These are phyloP conservation scores for Euglossa dilemma DNA, from an alignment of 1,140 invertebrate species.

Conservation along the genomic window DNA sequence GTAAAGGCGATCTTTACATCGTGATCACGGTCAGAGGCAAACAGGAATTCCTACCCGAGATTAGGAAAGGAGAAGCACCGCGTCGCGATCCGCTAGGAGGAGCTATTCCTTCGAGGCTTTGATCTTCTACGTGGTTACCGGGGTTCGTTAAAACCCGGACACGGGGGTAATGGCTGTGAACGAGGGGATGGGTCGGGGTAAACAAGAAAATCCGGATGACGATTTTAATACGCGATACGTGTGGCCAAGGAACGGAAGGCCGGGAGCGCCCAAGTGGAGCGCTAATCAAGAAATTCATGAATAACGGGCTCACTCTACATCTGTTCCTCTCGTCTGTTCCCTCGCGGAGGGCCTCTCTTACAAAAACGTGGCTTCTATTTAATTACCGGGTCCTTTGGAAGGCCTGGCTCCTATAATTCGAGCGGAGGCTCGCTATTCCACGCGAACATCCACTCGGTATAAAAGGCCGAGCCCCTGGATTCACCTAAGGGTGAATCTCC, in stretches of 20 bases:
- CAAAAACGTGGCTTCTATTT: conserved; percentile 72
- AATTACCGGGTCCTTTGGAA: conserved; percentile 73
- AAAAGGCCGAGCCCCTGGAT: conserved; percentile 52
- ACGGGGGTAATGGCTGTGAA: neutral
- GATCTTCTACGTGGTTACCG: conserved; percentile 39
- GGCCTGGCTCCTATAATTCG: conserved; percentile 65
- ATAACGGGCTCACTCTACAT: conserved; percentile 44
- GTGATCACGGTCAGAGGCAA: conserved; percentile 27
- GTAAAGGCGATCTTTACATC: conserved; percentile 44
- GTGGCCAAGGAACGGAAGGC: too few relatives aligned
- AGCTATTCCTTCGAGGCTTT: neutral
- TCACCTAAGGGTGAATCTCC: conserved; percentile 3
- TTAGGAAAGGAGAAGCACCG: neutral
- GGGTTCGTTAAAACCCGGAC: conserved; percentile 31
- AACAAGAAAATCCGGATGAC: neutral
- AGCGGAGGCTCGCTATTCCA: conserved; percentile 26
- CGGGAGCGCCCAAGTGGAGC: neutral
- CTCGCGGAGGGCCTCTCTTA: conserved; percentile 42
- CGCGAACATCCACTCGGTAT: conserved; percentile 57
- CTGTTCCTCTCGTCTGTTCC: conserved; percentile 49
- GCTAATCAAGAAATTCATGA: conserved; percentile 53
- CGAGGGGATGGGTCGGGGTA: neutral
- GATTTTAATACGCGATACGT: conserved; percentile 18
- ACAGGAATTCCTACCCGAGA: conserved; percentile 5
- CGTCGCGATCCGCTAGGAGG: neutral